Base-by-base conservation (phyloP, 2,797 vertebrate genomes). In the Sternotherus odoratus region DNA sequence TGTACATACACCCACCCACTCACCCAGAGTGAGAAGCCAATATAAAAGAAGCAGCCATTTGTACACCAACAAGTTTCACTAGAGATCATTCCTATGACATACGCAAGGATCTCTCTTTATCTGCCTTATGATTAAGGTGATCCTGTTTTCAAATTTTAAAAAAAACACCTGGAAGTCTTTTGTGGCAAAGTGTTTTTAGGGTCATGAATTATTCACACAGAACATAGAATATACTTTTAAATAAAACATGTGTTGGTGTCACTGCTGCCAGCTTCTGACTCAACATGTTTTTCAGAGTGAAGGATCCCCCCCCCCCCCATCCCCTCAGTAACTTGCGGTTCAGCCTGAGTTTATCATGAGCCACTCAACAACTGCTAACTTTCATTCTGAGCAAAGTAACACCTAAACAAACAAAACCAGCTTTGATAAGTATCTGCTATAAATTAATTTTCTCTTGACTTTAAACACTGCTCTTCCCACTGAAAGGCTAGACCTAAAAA, bases 251-350 rank as follows among this genome's bases (percentile, higher is more conserved):
- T 56, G 36, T 53, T 39, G 56, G 28, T 43, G 77, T 43, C 74
- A 60, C 8, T 12, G 5, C 3, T 10, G 21, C 51, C 43, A 63
- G 54, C 77, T 48, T 79, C 48, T 78, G 60, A 56, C 75, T 28
- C 30, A 28, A 11, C 77, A 26, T 1, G 0, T 0, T 0, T 9
- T 33, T 36, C 56, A 3, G 46, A 49, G 33, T 30, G 57, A 66
- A 0, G 30, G 63, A 36, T 46, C 2, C 79, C 8, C 26, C 63
- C 63, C 46, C 79, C 3, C 72, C 26, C 63, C 63, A 39, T 77
- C 3, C 72, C n/a, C 80, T 2, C 0, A 6, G 49, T 57, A 2
- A 26, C 46, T 49, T n/a, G 49, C 54, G 17, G 39, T 33, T 2
- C 26, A 69, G 57, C 12, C 1, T 28, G 87, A 57, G 24, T 3